phyloP scores from a whole-genome alignment of 2,113 vertebrate genomes.

The Sinocyclocheilus anophthalmus region DNA sequence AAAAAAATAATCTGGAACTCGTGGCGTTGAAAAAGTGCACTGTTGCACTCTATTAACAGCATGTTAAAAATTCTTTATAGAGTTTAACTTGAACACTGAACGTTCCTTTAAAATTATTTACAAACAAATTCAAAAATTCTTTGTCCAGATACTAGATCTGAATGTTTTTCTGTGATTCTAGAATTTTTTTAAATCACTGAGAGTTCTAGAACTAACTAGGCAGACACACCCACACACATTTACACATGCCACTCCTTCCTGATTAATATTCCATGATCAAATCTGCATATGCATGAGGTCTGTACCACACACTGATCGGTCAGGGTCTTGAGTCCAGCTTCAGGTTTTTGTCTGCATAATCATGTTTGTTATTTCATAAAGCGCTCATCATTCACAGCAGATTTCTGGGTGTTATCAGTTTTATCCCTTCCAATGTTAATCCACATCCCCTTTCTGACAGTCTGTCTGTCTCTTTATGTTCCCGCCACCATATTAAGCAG shows the following conservation, averaged over 20 bases:
- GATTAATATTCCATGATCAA: slow-evolving; percentile 14
- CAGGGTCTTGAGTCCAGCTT: slow-evolving; percentile 35
- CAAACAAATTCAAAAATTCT: no score
- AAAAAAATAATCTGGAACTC: no score
- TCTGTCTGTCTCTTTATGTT: slow-evolving; percentile 53
- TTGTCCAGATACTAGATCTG: not conserved
- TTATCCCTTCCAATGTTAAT: not conserved
- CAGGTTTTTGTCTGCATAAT: slow-evolving; percentile 46
- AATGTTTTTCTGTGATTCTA: not conserved
- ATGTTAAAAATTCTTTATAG: not conserved
- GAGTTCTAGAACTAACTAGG: not conserved
- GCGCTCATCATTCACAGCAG: slow-evolving; percentile 50
- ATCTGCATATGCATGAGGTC: slow-evolving; percentile 31
- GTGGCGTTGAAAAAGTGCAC: no score
- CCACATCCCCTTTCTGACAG: slow-evolving; percentile 19
- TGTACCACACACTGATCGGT: not conserved
- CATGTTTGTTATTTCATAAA: slow-evolving; percentile 50
- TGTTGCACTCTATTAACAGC: not conserved
- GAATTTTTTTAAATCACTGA: not conserved
- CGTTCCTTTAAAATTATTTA: not conserved
- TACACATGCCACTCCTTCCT: slow-evolving; percentile 2
- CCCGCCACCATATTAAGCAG: slow-evolving; percentile 65
- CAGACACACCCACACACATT: not conserved
- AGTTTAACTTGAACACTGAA: not conserved
- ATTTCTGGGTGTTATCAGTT: slow-evolving; percentile 54